A percentile compares a stretch with the other conserved stretches of the same genome.
Conservation (phyloP, 2,113 vertebrate species). For the Brienomyrus brachyistius region DNA sequence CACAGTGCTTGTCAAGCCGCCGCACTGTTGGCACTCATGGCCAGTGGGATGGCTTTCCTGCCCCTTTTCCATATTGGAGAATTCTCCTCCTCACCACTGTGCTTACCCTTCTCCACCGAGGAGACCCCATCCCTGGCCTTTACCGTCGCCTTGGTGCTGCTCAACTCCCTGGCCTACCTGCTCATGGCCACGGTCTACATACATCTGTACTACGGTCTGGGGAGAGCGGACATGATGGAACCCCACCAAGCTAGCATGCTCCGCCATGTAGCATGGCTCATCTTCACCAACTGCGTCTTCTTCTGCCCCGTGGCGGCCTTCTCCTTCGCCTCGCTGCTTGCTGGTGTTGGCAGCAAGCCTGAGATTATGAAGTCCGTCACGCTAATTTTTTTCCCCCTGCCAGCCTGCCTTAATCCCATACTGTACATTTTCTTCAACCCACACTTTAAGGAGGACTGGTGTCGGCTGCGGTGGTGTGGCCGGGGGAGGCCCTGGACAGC, state of each 20-base stretch:
- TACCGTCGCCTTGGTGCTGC: constrained; percentile 82
- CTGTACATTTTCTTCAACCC: constrained; percentile 95
- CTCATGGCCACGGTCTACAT: constrained; percentile 90
- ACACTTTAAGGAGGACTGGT: constrained; percentile 91
- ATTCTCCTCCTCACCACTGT: constrained; percentile 79
- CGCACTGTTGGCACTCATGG: constrained; percentile 65
- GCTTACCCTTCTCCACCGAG: constrained; percentile 84
- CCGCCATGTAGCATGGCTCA: constrained; percentile 92
- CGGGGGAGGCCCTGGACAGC: constrained; percentile 35
- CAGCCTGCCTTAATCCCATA: constrained; percentile 88
- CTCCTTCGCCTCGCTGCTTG: constrained; percentile 84
- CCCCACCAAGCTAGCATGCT: constrained; percentile 78
- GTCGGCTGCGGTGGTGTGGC: constrained; percentile 58
- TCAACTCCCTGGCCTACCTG: constrained; percentile 86
- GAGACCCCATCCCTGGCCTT: constrained; percentile 76
- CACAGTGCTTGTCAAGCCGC: constrained; percentile 68
- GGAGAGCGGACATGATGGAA: constrained; percentile 80
- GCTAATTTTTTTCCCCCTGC: constrained; percentile 89
- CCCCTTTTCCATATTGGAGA: constrained; percentile 69
- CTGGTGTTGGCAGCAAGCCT: constrained; percentile 75
- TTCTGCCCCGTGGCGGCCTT: constrained; percentile 96
- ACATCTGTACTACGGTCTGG: constrained; percentile 88
- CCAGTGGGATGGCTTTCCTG: constrained; percentile 71
- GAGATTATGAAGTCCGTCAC: constrained; percentile 94
- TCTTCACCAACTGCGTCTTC: constrained; percentile 97